These are phyloP conservation scores for Platalea minor DNA, from an alignment of 2,797 vertebrate species.

Conservation along the genomic window DNA sequence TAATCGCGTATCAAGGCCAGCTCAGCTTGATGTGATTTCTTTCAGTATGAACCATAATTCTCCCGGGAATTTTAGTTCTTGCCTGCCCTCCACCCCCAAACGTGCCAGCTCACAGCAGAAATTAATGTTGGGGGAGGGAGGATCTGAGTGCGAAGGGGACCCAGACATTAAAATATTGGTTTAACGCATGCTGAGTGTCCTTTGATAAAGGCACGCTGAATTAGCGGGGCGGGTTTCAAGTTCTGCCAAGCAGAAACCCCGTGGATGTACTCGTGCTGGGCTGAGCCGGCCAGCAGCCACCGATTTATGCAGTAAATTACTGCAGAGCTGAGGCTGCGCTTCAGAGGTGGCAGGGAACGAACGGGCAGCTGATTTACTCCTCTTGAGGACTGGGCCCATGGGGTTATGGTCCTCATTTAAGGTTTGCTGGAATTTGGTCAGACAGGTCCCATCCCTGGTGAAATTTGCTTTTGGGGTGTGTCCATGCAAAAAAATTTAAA, in stretches of 20 bases:
- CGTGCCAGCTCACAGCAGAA: neutral
- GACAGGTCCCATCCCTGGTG: neutral
- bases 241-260: neutral
- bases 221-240: neutral
- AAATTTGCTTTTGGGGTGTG: slow-evolving; percentile 37
- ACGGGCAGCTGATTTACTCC: neutral
- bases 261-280: neutral
- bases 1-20: neutral
- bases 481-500: neutral
- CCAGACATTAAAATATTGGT: neutral
- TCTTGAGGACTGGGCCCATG: neutral
- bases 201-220: neutral
- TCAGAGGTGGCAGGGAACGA: neutral
- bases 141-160: neutral
- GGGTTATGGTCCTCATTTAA: neutral
- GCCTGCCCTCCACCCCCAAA: neutral
- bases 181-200: neutral
- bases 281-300: neutral
- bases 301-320: neutral
- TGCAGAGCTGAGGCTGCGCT: accelerated
- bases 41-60: slow-evolving; percentile 9
- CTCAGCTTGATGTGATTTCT: neutral
- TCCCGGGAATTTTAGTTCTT: slow-evolving; percentile 11
- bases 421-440: neutral
- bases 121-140: neutral